phyloP scores from a whole-genome alignment of 2,888 invertebrate species.

The Pocota personata region DNA sequence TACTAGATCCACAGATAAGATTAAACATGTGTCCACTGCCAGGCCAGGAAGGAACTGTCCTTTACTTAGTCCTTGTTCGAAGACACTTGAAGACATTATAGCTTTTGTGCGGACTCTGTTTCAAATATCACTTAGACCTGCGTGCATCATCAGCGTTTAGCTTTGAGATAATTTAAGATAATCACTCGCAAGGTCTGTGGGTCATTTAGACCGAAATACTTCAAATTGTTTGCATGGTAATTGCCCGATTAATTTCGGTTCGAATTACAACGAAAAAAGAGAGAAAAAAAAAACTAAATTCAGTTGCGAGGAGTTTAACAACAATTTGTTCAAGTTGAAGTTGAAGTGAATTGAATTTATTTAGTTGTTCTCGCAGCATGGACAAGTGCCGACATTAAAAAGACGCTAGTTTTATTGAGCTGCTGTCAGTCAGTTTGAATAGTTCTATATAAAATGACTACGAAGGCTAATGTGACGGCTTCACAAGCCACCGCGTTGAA shows the following conservation, averaged over 20 bases:
- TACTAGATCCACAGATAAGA: conserved; percentile 37
- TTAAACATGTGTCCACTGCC: background rate
- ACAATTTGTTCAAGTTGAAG: conserved; percentile 9
- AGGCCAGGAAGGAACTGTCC: background rate
- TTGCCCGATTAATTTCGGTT: conserved; percentile 52
- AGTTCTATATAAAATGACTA: conserved; percentile 75
- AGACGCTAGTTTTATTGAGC: background rate
- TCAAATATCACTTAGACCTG: conserved; percentile 11
- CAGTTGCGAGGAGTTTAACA: conserved; percentile 19
- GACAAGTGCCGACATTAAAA: conserved; percentile 19
- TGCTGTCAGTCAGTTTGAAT: background rate
- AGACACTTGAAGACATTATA: conserved; percentile 11
- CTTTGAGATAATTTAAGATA: conserved; percentile 59
- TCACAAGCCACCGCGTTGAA: conserved; percentile 80
- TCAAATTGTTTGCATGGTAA: conserved; percentile 55
- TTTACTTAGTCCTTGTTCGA: conserved; percentile 1
- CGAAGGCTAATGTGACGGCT: conserved; percentile 79
- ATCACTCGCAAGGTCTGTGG: conserved; percentile 39
- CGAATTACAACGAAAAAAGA: conserved; percentile 32
- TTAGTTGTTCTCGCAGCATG: conserved; percentile 44
- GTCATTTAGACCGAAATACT: conserved; percentile 56
- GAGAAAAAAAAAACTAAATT: conserved; percentile 19
- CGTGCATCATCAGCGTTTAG: conserved; percentile 44
- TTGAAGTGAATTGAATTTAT: conserved; percentile 27
- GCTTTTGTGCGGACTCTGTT: background rate